A percentile compares a stretch with the other conserved stretches of the same genome.
Conservation (phyloP, 92 coral and sea anemone genomes). For the Zoanthus gigantus region DNA sequence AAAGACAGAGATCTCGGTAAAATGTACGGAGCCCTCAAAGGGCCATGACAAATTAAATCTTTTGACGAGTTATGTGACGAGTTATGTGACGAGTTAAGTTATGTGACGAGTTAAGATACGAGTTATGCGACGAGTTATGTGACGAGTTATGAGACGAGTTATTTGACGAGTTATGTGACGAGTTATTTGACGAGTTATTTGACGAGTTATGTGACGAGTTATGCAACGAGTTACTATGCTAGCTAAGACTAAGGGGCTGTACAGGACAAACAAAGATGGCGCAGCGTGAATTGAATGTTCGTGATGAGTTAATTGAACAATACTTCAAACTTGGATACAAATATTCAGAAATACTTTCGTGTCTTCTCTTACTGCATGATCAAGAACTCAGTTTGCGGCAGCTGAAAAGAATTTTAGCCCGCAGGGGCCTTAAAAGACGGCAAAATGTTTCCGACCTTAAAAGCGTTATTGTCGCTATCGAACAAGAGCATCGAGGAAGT, state of each 20-base stretch:
- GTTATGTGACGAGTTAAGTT: no score
- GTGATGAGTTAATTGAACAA: conserved; percentile 65
- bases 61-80: neutral
- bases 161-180: conserved; percentile 23
- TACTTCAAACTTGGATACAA: conserved; percentile 64
- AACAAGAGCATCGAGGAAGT: conserved; percentile 68
- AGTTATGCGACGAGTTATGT: no score
- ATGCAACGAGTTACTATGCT: conserved; percentile 11
- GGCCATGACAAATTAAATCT: neutral
- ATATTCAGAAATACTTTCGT: conserved; percentile 62
- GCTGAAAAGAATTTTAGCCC: conserved; percentile 68
- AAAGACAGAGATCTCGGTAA: no score
- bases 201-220: no score
- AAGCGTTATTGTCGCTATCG: conserved; percentile 52
- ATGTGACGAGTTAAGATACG: neutral
- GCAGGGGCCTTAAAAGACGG: conserved; percentile 65
- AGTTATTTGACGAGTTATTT: no score
- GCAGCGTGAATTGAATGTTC: conserved; percentile 30
- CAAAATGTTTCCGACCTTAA: conserved; percentile 55
- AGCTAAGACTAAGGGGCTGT: neutral
- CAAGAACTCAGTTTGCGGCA: conserved; percentile 68
- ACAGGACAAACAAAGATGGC: neutral
- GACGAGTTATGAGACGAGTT: neutral
- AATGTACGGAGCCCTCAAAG: neutral
- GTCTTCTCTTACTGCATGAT: conserved; percentile 67